Percentiles rank a stretch among this genome's conserved stretches.
These are phyloP conservation scores for Patella pellucida DNA, from an alignment of 2,888 invertebrate species.

Conservation along the genomic window DNA sequence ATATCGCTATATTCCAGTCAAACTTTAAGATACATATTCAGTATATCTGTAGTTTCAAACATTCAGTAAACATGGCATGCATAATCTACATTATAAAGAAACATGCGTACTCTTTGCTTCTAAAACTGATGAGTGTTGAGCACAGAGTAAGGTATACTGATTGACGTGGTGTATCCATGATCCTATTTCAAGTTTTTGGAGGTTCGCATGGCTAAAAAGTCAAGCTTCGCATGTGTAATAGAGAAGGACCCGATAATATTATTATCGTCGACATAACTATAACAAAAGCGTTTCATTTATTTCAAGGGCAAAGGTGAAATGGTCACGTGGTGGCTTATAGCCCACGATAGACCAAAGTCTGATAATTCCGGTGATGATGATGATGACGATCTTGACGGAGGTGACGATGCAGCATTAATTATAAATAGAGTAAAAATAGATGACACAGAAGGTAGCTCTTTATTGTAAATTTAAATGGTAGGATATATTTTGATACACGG, in stretches of 20 bases:
- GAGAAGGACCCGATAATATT: neutral
- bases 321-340: conserved; percentile 53
- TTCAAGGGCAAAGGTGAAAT: conserved; percentile 57
- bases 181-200: too few relatives aligned
- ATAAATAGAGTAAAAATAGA: too few relatives aligned
- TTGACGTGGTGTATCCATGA: neutral
- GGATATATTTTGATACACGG: too few relatives aligned
- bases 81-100: too few relatives aligned
- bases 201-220: neutral
- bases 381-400: neutral
- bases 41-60: too few relatives aligned
- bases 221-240: conserved; percentile 16
- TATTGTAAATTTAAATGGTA: too few relatives aligned
- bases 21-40: too few relatives aligned
- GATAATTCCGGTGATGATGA: conserved; percentile 8
- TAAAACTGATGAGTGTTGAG: too few relatives aligned
- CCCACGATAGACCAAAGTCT: conserved; percentile 24
- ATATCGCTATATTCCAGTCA: too few relatives aligned
- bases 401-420: neutral
- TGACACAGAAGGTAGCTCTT: too few relatives aligned
- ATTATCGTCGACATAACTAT: neutral
- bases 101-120: too few relatives aligned
- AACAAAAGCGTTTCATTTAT: conserved; percentile 5
- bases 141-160: neutral
- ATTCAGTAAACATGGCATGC: too few relatives aligned